Conservation (phyloP, 2,888 invertebrate genomes). For the Drosophila infuscata region DNA sequence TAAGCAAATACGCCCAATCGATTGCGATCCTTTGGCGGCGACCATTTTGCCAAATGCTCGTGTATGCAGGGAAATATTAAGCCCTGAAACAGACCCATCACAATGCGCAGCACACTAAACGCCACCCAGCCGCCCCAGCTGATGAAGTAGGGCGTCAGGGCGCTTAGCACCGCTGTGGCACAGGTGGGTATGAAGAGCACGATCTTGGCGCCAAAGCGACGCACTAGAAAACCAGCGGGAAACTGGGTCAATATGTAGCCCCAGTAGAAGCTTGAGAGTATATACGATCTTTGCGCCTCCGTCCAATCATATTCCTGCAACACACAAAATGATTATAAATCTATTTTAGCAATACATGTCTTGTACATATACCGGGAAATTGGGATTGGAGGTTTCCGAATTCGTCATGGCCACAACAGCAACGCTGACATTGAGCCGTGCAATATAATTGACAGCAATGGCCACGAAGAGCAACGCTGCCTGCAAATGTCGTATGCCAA, state of each 20-base stretch:
- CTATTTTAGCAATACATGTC: not conserved
- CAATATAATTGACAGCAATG: conserved; percentile 87
- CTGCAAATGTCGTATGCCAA: conserved; percentile 89
- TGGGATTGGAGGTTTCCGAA: conserved; percentile 84
- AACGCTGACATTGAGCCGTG: conserved; percentile 89
- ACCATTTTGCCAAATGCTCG: conserved; percentile 89
- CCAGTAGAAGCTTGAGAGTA: conserved; percentile 91
- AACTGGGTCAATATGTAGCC: conserved; percentile 89
- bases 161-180: conserved; percentile 88
- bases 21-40: conserved; percentile 88
- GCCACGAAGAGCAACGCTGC: conserved; percentile 87
- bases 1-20: conserved; percentile 86
- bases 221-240: conserved; percentile 88
- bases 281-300: conserved; percentile 86
- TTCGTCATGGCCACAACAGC: conserved; percentile 91
- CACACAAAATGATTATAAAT: not conserved
- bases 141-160: conserved; percentile 89
- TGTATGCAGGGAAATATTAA: conserved; percentile 88
- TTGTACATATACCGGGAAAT: conserved; percentile 84
- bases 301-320: conserved; percentile 84
- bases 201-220: conserved; percentile 88
- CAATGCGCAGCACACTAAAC: conserved; percentile 86
- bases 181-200: conserved; percentile 87
- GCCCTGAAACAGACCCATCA: conserved; percentile 89
- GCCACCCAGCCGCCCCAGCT: conserved; percentile 87